Base-by-base conservation (phyloP, 2,797 vertebrate species). In the Phyllotis vaccarum region DNA sequence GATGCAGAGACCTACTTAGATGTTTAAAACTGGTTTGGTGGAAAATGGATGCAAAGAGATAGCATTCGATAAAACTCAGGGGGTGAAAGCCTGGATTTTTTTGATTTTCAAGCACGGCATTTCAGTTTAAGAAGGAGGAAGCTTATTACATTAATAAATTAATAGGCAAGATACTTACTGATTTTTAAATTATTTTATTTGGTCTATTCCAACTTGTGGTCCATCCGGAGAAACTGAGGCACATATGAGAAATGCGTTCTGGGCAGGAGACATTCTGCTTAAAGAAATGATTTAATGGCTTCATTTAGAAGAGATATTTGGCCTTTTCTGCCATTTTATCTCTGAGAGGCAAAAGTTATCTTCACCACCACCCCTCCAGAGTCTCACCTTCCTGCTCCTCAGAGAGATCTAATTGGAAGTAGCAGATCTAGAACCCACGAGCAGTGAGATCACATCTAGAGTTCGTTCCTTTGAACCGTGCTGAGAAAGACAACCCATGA, bases 381-480 rank as follows among this genome's bases (percentile, higher is more conserved):
- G 46, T 24, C 9, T 16, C 34, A 37, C 64, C 14, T 16, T 29
- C 49, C 76, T 29, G 2, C 22, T 72, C 79, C 90, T 92, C 46
- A 7, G 0, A 40, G n/a, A 95, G 56, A 92, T 78, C 49, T 92
- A 92, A 96, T 91, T 93, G 82, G 75, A 95, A 96, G 82, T 87
- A 92, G 93, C 96, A 97, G 88, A 91, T 87, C 93, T 95, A 95
- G 94, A 97, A 93, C 94, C 75, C 34, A 81, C 19, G 86, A 90
- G 37, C 85, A 89, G 94, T 21, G 83, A 96, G 91, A 94, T 96
- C 85, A 92, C 86, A 81, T 74, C 95, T 81, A 2, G 22, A 82
- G 95, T 79, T 82, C 94, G 92, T 56, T 85, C 82, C 88, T 96
- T 90, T 92, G 86, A 97, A 92, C 54, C 79, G 31, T 52, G 37